Evolutionary conservation across 2,797 vertebrate species (phyloP).

Genomic region (Heteromormyrus szaboi): DNA sequence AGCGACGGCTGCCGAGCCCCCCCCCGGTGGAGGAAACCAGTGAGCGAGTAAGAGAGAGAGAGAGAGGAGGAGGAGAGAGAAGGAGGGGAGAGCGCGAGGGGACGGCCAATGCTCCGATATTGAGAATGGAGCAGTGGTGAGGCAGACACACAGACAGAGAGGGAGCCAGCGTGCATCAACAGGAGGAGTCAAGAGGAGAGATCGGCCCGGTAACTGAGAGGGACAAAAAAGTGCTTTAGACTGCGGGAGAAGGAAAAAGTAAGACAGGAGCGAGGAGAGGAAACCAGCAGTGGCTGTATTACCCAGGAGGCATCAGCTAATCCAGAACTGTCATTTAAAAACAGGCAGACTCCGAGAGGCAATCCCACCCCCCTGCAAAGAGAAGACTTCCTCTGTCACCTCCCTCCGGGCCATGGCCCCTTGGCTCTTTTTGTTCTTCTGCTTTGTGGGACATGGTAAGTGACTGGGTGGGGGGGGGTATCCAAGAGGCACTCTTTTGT

Average conservation of each 20-base stretch:
- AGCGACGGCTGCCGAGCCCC: conserved; percentile 40
- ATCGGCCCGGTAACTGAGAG: conserved; percentile 36
- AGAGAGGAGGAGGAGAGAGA: conserved; percentile 44
- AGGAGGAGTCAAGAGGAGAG: conserved; percentile 43
- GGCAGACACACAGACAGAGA: conserved; percentile 12
- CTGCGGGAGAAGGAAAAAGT: neutral
- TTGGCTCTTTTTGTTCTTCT: conserved; percentile 53
- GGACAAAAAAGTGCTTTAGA: conserved; percentile 18
- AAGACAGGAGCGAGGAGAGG: conserved; percentile 6
- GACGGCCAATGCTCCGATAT: conserved; percentile 18
- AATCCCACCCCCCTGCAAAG: conserved; percentile 47
- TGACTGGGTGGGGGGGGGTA: conserved; percentile 20
- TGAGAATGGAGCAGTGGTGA: conserved; percentile 29
- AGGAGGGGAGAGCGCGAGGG: conserved; percentile 4
- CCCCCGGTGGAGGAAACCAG: conserved; percentile 48
- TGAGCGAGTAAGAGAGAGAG: conserved; percentile 42
- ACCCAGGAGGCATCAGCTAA: conserved; percentile 45
- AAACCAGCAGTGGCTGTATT: conserved; percentile 30
- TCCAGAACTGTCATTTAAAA: conserved; percentile 39
- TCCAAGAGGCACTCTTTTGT: neutral
- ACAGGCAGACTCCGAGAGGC: conserved; percentile 41
- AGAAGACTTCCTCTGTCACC: conserved; percentile 47
- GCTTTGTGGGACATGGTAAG: conserved; percentile 62
- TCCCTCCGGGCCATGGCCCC: conserved; percentile 50
- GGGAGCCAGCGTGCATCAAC: conserved; percentile 43